Percentiles rank a stretch among this genome's conserved stretches.
phyloP scores from a whole-genome alignment of 1,140 invertebrate species.

The Drosophila teissieri region DNA sequence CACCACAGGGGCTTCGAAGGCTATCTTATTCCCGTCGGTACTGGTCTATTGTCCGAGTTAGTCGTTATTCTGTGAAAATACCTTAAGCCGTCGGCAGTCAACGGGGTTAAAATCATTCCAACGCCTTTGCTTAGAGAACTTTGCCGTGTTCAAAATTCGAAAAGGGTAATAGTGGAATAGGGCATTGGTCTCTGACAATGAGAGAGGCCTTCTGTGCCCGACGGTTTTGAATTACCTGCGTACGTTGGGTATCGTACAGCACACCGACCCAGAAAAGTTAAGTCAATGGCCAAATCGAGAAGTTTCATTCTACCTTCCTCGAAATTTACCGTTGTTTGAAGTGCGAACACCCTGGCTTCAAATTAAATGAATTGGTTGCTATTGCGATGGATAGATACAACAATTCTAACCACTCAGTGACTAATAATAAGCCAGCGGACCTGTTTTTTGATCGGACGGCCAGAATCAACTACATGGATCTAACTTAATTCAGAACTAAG shows the following conservation, averaged over 20 bases:
- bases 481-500: not conserved
- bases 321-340: slow-evolving; percentile 23
- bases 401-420: slow-evolving; percentile 12
- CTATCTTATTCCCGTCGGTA: no score
- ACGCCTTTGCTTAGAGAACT: no score
- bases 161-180: no score
- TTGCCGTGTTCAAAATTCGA: no score
- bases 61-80: no score
- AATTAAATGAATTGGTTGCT: not conserved
- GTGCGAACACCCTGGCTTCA: not conserved
- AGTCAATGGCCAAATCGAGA: not conserved
- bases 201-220: not conserved
- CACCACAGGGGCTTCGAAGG: no score
- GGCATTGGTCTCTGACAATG: not conserved
- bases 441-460: slow-evolving; percentile 1
- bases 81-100: no score
- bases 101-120: no score
- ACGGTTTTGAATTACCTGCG: not conserved
- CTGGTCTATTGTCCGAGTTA: no score
- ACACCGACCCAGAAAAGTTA: not conserved
- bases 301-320: slow-evolving; percentile 10
- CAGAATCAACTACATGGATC: not conserved
- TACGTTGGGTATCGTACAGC: no score
- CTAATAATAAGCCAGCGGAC: not conserved
- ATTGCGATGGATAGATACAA: slow-evolving; percentile 16